phyloP scores from a whole-genome alignment of 2,888 invertebrate species.

The Melinopterus prodromus region DNA sequence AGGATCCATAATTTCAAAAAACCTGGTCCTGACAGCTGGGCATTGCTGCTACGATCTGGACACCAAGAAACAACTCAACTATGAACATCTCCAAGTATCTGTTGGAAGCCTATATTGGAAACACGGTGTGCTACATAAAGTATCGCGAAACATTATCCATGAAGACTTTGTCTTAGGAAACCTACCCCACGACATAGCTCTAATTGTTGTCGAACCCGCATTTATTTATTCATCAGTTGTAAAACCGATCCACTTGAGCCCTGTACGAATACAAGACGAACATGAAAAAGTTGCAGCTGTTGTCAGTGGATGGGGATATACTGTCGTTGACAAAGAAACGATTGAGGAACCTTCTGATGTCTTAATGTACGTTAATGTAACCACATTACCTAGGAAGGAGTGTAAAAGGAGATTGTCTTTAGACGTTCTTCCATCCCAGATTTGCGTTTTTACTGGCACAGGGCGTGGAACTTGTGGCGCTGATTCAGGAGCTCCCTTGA shows the following conservation, averaged over 20 bases:
- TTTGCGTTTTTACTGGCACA: slow-evolving; percentile 11
- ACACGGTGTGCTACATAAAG: not conserved
- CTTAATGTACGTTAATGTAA: slow-evolving; percentile 5
- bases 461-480: slow-evolving; percentile 19
- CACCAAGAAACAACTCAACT: not conserved
- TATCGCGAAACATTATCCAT: not conserved
- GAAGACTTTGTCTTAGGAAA: not conserved
- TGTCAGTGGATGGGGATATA: not conserved
- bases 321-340: not conserved
- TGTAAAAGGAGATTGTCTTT: not conserved
- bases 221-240: not conserved
- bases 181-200: not conserved
- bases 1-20: slow-evolving; percentile 9
- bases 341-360: not conserved
- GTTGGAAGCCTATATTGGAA: slow-evolving; percentile 13
- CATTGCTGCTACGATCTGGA: slow-evolving; percentile 13
- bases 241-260: not conserved
- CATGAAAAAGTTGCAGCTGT: not conserved
- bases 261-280: not conserved
- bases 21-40: slow-evolving; percentile 9
- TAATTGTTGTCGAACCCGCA: not conserved
- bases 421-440: not conserved
- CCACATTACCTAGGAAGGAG: not conserved
- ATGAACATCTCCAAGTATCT: not conserved
- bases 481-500: slow-evolving; percentile 30